Evolutionary conservation across 2,797 vertebrate species (phyloP).

Genomic region (Protonibea diacanthus): DNA sequence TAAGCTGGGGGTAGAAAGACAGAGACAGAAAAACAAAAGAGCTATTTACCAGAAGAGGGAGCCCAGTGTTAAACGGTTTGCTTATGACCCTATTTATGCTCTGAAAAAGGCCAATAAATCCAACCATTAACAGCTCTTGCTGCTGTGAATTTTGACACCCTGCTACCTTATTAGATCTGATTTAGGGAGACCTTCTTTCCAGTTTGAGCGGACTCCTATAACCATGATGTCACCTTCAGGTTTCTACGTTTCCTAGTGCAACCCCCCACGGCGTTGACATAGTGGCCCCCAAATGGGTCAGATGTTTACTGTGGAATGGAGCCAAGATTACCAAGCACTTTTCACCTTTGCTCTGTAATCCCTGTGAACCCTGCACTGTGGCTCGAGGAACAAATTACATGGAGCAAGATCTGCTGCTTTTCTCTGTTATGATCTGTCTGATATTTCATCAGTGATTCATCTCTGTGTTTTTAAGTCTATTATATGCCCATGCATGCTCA

Average conservation of each 20-base stretch:
- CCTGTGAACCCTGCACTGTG: conserved; percentile 12
- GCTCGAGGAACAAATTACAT: conserved; percentile 24
- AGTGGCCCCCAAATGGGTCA: conserved; percentile 58
- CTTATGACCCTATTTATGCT: conserved; percentile 52
- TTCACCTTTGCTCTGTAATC: conserved; percentile 59
- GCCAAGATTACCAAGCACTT: conserved; percentile 73
- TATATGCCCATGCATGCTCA: neutral
- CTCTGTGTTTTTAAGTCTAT: conserved; percentile 1
- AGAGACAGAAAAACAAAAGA: conserved; percentile 52
- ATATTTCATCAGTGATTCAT: neutral
- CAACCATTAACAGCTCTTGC: conserved; percentile 52
- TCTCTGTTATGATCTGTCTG: too few species aligned
- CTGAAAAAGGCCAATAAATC: conserved; percentile 57
- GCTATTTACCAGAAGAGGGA: conserved; percentile 71
- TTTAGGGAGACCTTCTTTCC: conserved; percentile 40
- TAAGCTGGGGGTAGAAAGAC: conserved; percentile 25
- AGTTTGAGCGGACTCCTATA: conserved; percentile 33
- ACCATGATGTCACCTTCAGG: conserved; percentile 61
- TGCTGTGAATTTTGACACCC: conserved; percentile 46
- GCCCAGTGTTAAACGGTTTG: conserved; percentile 56
- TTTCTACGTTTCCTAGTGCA: conserved; percentile 50
- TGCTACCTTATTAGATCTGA: conserved; percentile 64
- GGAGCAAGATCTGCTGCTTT: neutral
- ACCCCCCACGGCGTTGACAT: conserved; percentile 64
- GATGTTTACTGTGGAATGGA: conserved; percentile 63